phyloP scores from a whole-genome alignment of 2,888 invertebrate genomes.

The Drosophila atroscutellata region DNA sequence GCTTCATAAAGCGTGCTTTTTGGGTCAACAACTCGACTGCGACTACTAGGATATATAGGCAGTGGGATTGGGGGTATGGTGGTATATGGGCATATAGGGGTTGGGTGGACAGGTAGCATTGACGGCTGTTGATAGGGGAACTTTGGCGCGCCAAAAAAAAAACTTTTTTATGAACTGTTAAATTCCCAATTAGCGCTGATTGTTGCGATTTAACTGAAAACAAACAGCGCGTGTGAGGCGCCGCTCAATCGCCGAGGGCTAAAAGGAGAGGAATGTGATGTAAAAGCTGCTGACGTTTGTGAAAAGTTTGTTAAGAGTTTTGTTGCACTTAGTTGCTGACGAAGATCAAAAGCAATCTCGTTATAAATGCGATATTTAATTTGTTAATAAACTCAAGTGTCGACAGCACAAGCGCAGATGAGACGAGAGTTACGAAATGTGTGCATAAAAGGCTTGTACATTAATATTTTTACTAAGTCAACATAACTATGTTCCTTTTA shows the following conservation, averaged over 20 bases:
- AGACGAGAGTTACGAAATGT: background rate
- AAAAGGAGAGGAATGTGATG: background rate
- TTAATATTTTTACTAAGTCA: background rate
- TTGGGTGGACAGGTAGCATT: slow-evolving; percentile 2
- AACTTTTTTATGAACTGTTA: slow-evolving; percentile 78
- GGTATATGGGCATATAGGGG: background rate
- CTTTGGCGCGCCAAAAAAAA: slow-evolving; percentile 39
- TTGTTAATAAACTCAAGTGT: background rate
- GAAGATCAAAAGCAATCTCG: slow-evolving; percentile 9
- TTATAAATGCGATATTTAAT: background rate
- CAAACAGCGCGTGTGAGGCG: slow-evolving; percentile 41
- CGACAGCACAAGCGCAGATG: no score
- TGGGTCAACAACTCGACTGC: slow-evolving; percentile 66
- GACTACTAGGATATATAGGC: slow-evolving; percentile 1
- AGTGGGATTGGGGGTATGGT: background rate
- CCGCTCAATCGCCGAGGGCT: background rate
- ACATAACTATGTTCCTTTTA: background rate
- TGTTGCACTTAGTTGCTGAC: background rate
- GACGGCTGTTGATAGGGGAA: slow-evolving; percentile 4
- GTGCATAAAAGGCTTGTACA: background rate
- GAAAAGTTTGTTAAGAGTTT: slow-evolving; percentile 3
- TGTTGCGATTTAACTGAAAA: slow-evolving; percentile 68
- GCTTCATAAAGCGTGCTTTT: slow-evolving; percentile 56
- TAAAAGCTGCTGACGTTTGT: slow-evolving; percentile 14
- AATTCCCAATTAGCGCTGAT: slow-evolving; percentile 81